Conservation (phyloP, 2,888 invertebrate species). For the Hydrotaea diabolus region DNA sequence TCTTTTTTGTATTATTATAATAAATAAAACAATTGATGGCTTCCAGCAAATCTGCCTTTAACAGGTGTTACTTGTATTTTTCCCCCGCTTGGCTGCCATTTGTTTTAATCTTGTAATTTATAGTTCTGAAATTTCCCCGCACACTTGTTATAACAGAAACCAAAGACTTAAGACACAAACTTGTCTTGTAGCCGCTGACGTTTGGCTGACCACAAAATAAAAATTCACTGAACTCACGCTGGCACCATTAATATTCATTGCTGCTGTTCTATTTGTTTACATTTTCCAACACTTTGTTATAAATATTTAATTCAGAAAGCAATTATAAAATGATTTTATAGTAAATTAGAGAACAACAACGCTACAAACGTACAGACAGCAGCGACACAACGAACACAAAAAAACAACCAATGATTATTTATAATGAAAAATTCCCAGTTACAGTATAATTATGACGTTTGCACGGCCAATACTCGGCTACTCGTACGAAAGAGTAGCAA, state of each 20-base stretch:
- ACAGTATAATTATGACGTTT: constrained; percentile 59
- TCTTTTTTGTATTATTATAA: too few relatives aligned
- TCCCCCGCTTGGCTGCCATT: background rate
- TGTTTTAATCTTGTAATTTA: constrained; percentile 36
- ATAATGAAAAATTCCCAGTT: constrained; percentile 60
- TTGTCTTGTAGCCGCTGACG: background rate
- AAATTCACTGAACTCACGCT: background rate
- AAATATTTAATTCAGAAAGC: constrained; percentile 42
- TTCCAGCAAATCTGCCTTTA: background rate
- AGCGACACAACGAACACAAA: background rate
- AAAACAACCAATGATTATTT: constrained; percentile 2
- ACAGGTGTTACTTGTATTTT: background rate
- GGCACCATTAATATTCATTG: constrained; percentile 50
- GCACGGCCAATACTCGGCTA: background rate
- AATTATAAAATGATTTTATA: constrained; percentile 56
- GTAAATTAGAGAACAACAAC: constrained; percentile 26
- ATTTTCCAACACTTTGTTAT: constrained; percentile 59
- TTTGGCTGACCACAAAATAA: background rate
- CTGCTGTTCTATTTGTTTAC: constrained; percentile 55
- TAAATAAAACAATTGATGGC: too few relatives aligned
- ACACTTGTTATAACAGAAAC: constrained; percentile 16
- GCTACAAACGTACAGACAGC: background rate
- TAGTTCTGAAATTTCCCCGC: constrained; percentile 48
- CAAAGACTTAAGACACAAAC: constrained; percentile 36
- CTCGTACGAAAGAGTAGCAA: constrained; percentile 14